Evolutionary conservation across 1,140 invertebrate genomes (phyloP), one percentile per base, ranked within the genome.

Genomic region (Aphelenchoides besseyi): DNA sequence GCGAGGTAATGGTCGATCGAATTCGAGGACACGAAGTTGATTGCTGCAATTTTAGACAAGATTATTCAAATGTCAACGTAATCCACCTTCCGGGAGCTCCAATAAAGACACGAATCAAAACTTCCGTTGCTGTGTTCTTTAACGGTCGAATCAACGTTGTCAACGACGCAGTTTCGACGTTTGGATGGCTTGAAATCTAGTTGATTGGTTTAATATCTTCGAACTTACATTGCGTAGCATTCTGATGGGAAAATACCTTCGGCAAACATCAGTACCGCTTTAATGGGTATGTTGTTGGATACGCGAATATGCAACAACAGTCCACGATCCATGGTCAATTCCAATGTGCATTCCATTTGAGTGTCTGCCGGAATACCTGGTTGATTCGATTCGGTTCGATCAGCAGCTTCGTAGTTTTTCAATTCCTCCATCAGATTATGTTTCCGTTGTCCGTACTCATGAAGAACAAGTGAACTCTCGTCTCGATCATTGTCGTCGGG

Each of bases 171-270:
- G 63, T 66, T 8, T 66, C 63, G n/a, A 66, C 32, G 3, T 76
- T 80, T 33, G 76, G 76, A 73, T 78, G 76, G 16, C 76, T 80
- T 26, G 55, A 77, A n/a, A n/a, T n/a, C n/a, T n/a, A n/a, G 59
- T 55, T n/a, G n/a, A n/a, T n/a, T n/a, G n/a, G n/a, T 61, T 48
- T 35, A 23, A 3, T 0, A 16, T n/a, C n/a, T n/a, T n/a, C n/a
- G 1, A 0, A 70, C 12, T 57, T 72, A 80, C 76, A 78, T 77
- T 33, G 67, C 68, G 53, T 33, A 77, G 54, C 76, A 81, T 59
- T 78, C 76, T 3, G 78, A 77, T 8, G 71, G 74, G 41, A 78
- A 78, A 36, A 78, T 80, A 8, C 76, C 76, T 61, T 78, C 76
- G 16, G 77, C 78, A 53, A 78, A 78, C 9, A 78, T 48, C 2